Evolutionary conservation across 2,797 vertebrate species (phyloP), one percentile per base, ranked within the genome.

Genomic region (Gadopsis bispinosus): DNA sequence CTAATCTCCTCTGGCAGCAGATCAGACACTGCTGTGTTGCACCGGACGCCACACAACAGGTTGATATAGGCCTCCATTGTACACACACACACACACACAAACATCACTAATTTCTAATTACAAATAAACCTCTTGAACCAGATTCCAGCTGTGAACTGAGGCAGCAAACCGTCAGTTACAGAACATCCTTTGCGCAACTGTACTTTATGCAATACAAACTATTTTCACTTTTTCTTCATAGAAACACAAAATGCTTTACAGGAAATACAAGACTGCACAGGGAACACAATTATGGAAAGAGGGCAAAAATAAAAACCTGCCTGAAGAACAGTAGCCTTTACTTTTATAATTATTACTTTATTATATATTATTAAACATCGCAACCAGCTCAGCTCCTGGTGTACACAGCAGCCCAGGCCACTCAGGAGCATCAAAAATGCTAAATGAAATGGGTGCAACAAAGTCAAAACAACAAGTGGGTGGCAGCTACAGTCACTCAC

Each of bases 1-100:
- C 83, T 88, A 68, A 83, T 88, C 85, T 85, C 75, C 71, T 29
- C 81, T 89, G 91, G 90, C 86, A 85, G 77, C 73, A 73, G 81
- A 88, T 92, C 87, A 91, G 73, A 87, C 58, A 14, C 48, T 41
- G 78, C 69, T 64, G 55, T 37, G 65, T 48, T 79, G 74, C 45
- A 78, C 70, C 54, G 64, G 77, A 80, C 63, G 3, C 31, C 48
- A 17, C 55, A 69, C 1, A 78, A 71, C 79, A 79, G 69, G 79
- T 85, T 80, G 74, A 87, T 74, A 26, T 78, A 77, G 79, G 69
- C 77, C 72, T 35, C 81, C 19, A 82, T 84, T 83, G 76, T 77
- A 77, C 43, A 73, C 45, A 41, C 62, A 68, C 31, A 64, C 37
- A 60, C 50, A 48, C 54, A 77, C 67, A 58, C 37, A 60, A 48